phyloP scores from a whole-genome alignment of 1,140 invertebrate genomes.

The Pissodes strobi region DNA sequence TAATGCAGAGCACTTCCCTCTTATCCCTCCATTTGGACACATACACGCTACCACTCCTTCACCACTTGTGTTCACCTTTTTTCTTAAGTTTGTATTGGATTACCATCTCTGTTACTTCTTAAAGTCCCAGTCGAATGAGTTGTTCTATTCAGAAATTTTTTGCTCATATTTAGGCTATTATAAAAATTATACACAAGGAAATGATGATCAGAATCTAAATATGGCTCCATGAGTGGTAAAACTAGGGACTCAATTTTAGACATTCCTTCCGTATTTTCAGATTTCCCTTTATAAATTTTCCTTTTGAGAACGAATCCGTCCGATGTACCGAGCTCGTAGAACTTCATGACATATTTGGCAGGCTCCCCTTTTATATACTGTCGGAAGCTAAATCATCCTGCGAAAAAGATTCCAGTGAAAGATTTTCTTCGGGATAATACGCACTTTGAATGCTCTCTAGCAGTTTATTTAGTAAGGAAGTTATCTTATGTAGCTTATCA shows the following conservation, averaged over 20 bases:
- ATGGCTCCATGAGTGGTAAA: slow-evolving; percentile 9
- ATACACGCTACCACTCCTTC: background rate
- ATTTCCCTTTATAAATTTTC: slow-evolving; percentile 9
- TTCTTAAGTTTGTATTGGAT: background rate
- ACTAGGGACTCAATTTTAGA: background rate
- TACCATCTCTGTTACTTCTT: background rate
- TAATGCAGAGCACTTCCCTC: slow-evolving; percentile 41
- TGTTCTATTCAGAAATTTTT: background rate
- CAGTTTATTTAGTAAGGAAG: background rate
- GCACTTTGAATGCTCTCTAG: background rate
- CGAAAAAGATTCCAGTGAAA: no score
- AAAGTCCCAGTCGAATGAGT: slow-evolving; percentile 10
- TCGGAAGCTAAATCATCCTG: no score
- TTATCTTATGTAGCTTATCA: background rate
- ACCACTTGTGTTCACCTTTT: slow-evolving; percentile 10
- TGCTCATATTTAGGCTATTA: slow-evolving; percentile 8
- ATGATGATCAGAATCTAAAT: slow-evolving; percentile 12
- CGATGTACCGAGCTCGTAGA: background rate
- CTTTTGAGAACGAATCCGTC: slow-evolving; percentile 17
- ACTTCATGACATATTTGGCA: no score
- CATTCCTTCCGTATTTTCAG: background rate
- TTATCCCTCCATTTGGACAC: slow-evolving; percentile 37
- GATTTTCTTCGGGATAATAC: no score
- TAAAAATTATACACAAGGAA: slow-evolving; percentile 22
- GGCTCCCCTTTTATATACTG: no score